Base-by-base conservation (phyloP, 2,888 invertebrate species). In the Choristoneura rosaceana region DNA sequence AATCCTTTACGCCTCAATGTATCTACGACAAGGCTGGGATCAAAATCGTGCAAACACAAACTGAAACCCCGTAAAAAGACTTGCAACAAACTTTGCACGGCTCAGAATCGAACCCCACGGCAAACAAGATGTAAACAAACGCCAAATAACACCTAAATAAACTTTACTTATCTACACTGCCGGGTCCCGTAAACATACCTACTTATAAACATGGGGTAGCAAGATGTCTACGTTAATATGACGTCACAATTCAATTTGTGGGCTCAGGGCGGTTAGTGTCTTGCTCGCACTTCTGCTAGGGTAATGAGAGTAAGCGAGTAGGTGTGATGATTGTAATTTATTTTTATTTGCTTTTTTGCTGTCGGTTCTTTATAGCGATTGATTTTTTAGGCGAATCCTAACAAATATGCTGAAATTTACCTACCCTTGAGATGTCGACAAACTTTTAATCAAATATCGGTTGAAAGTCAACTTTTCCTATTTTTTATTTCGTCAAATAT, bases 81-180 rank as follows among this genome's bases (percentile, higher is more conserved):
- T 55, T 55, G 55, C 55, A 25, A 10, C 55, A 55, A 55, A 55
- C 55, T 55, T 55, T 55, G 10, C 55, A 9, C 55, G 25, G 55
- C 55, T 55, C 55, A 62, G 62, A 62, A 62, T 62, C 58, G 62
- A 71, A 68, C 71, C 62, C 71, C n/a, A 47, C 62, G 43, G 67
- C 61, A 45, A 71, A 62, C 71, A 68, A 67, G 61, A 68, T 67
- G 67, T 71, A 67, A 71, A 71, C 71, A 71, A 61, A 52, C 60
- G 55, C 55, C 55, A 25, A 55, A 55, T 25, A 61, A 61, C 33
- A 71, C 71, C 71, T 71, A 71, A 71, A 67, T 55, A 71, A 71
- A 71, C 67, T 62, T 62, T 62, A 66, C 65, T 47, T 64, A 50
- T 50, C 59, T 64, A 38, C 41, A 59, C 47, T 45, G 25, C 61